Evolutionary conservation across 2,797 vertebrate genomes (phyloP).

Genomic region (Bradypodion pumilum): DNA sequence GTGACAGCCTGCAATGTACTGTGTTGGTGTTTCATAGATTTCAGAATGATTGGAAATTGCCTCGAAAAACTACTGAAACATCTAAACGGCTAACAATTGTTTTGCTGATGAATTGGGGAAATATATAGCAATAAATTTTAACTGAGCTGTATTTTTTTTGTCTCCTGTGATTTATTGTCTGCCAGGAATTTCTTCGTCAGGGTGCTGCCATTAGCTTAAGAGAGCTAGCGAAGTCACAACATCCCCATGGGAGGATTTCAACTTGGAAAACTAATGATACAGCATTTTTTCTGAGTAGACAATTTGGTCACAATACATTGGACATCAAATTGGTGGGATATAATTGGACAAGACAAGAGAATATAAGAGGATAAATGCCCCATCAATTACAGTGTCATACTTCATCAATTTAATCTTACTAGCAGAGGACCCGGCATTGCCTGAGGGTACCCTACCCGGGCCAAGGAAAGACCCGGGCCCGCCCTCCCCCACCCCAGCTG

Average conservation of each 20-base stretch:
- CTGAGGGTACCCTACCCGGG: too few species aligned
- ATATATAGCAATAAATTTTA: slow-evolving; percentile 11
- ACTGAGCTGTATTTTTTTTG: slow-evolving; percentile 3
- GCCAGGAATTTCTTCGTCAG: neutral
- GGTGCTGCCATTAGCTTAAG: neutral
- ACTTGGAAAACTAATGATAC: slow-evolving; percentile 31
- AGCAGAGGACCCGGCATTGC: too few species aligned
- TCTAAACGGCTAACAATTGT: neutral
- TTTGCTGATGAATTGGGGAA: neutral
- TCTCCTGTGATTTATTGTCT: slow-evolving; percentile 9
- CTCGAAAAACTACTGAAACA: neutral
- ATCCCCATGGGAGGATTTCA: slow-evolving; percentile 25
- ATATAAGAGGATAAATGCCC: slow-evolving; percentile 52
- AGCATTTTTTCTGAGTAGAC: slow-evolving; percentile 48
- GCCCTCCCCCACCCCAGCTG: too few species aligned
- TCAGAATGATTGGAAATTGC: slow-evolving; percentile 6
- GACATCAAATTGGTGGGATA: slow-evolving; percentile 27
- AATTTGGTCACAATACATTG: slow-evolving; percentile 58
- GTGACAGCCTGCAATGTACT: neutral
- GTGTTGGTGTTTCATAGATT: neutral
- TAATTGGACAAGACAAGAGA: slow-evolving; percentile 60
- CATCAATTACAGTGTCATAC: slow-evolving; percentile 49
- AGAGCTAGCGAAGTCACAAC: slow-evolving; percentile 26
- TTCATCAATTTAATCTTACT: slow-evolving; percentile 59
- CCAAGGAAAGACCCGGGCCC: too few species aligned